These are phyloP conservation scores for Oscheius sp. DNA, from an alignment of 1,140 invertebrate species.

Conservation along the genomic window DNA sequence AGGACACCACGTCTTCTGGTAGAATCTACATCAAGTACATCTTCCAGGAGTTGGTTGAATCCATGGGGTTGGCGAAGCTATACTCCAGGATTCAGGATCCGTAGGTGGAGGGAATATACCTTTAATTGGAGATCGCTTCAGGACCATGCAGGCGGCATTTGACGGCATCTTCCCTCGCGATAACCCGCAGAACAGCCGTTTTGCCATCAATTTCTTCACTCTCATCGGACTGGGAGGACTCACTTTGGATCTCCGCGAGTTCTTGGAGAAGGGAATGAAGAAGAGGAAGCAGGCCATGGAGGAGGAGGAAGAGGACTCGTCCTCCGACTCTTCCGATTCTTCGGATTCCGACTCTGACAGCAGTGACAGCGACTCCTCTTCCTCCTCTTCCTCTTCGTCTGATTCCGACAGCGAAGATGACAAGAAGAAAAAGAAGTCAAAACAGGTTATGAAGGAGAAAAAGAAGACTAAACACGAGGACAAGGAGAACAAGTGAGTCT, in stretches of 20 bases:
- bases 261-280: constrained; percentile 19
- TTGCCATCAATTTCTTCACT: constrained; percentile 99
- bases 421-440: constrained; percentile 1
- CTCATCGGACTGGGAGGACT: constrained; percentile 93
- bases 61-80: constrained; percentile 87
- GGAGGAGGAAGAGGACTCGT: constrained; percentile 3
- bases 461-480: constrained; percentile 15
- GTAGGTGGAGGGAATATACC: constrained; percentile 62
- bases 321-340: constrained; percentile 16
- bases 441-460: neutral
- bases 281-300: constrained; percentile 23
- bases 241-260: constrained; percentile 65
- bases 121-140: constrained; percentile 64
- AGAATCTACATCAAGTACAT: constrained; percentile 96
- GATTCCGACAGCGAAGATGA: constrained; percentile 5
- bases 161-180: constrained; percentile 90
- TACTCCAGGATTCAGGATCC: constrained; percentile 84
- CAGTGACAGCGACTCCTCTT: neutral
- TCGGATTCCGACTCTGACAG: constrained; percentile 13
- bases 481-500: constrained; percentile 4
- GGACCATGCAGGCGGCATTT: constrained; percentile 80
- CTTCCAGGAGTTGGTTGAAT: constrained; percentile 91
- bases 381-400: neutral
- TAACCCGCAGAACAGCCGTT: constrained; percentile 91
- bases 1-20: constrained; percentile 93